Percentiles rank a stretch among this genome's conserved stretches.
phyloP scores from a whole-genome alignment of 2,888 invertebrate species.

The Protodeltote pygarga region DNA sequence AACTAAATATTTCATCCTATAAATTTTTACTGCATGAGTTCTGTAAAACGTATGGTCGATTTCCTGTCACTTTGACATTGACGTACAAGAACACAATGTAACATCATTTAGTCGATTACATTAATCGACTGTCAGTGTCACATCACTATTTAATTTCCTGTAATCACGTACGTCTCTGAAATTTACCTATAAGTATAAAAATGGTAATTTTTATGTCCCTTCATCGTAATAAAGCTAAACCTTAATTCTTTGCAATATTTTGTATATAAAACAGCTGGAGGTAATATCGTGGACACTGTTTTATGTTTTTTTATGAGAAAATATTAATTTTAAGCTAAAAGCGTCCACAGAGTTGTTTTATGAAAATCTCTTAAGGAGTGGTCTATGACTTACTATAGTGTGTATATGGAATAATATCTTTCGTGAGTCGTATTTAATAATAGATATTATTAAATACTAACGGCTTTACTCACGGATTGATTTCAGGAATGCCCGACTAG shows the following conservation, averaged over 20 bases:
- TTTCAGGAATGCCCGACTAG: too few species aligned
- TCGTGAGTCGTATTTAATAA: too few species aligned
- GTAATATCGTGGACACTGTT: slow-evolving; percentile 40
- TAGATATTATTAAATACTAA: too few species aligned
- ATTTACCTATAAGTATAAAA: slow-evolving; percentile 52
- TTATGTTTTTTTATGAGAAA: slow-evolving; percentile 16
- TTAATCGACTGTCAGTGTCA: slow-evolving; percentile 13
- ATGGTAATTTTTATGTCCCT: slow-evolving; percentile 65
- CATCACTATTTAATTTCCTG: slow-evolving; percentile 40
- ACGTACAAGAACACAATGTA: too few species aligned
- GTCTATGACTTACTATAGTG: too few species aligned
- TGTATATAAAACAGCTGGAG: slow-evolving; percentile 55
- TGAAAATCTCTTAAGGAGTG: background rate
- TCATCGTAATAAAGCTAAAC: slow-evolving; percentile 60
- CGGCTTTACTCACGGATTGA: too few species aligned
- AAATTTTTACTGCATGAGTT: too few species aligned
- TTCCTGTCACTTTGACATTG: too few species aligned
- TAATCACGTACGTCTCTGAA: slow-evolving; percentile 49
- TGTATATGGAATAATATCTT: too few species aligned
- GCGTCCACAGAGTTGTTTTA: background rate
- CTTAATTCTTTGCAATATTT: slow-evolving; percentile 61
- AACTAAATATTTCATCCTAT: too few species aligned
- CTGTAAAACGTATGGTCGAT: too few species aligned
- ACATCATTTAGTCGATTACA: slow-evolving; percentile 19
- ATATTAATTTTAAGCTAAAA: slow-evolving; percentile 25